Evolutionary conservation across 1,140 invertebrate species (phyloP).

Genomic region (Drosophila dunni): DNA sequence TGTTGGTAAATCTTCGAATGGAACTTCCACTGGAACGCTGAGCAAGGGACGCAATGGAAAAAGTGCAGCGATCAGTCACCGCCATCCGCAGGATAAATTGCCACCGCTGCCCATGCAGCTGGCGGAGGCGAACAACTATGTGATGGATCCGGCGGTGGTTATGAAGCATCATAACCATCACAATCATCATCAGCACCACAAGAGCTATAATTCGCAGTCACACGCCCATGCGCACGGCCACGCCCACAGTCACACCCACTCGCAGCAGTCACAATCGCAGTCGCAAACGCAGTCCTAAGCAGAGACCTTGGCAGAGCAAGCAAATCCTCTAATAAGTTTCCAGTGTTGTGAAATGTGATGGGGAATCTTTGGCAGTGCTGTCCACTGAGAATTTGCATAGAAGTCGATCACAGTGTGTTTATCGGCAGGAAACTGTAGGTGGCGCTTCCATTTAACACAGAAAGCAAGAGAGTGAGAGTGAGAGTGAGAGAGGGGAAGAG

Average conservation of each 20-base stretch:
- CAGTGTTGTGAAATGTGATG: constrained; percentile 35
- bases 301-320: constrained; percentile 8
- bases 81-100: constrained; percentile 86
- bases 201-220: constrained; percentile 68
- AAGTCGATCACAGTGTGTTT: constrained; percentile 76
- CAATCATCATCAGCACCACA: constrained; percentile 53
- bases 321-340: constrained; percentile 1
- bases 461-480: not conserved
- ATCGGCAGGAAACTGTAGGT: constrained; percentile 39
- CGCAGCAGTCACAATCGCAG: constrained; percentile 53
- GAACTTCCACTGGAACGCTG: constrained; percentile 79
- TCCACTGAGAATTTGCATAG: constrained; percentile 65
- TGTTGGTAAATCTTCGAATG: constrained; percentile 40
- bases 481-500: not conserved
- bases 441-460: constrained; percentile 26
- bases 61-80: constrained; percentile 85
- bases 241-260: constrained; percentile 2
- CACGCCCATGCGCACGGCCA: constrained; percentile 7
- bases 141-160: constrained; percentile 79
- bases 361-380: constrained; percentile 17
- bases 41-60: constrained; percentile 87
- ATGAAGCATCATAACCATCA: constrained; percentile 62
- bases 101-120: constrained; percentile 83
- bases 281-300: constrained; percentile 34
- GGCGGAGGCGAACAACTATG: constrained; percentile 84